These are phyloP conservation scores for Dendroctonus ponderosae DNA, from an alignment of 1,140 invertebrate species.

Conservation along the genomic window DNA sequence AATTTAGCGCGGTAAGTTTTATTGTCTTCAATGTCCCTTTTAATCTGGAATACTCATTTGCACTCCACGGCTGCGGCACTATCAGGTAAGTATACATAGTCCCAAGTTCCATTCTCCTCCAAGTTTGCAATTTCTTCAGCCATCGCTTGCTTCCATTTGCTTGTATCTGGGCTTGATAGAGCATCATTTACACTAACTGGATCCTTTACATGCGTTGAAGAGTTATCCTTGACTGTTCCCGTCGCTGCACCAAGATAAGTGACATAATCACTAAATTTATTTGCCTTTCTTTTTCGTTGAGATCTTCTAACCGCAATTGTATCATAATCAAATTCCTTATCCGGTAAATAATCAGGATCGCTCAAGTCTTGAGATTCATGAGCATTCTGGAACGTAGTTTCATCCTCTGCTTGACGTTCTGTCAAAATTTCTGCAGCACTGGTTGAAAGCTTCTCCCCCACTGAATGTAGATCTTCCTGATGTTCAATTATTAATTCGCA, in stretches of 20 bases:
- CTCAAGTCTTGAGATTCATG: not conserved
- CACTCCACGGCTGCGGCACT: too few relatives aligned
- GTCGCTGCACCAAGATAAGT: not conserved
- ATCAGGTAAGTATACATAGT: too few relatives aligned
- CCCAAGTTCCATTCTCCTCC: too few relatives aligned
- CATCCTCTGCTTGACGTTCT: not conserved
- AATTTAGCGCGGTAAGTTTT: too few relatives aligned
- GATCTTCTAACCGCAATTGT: not conserved
- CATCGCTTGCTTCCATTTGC: too few relatives aligned
- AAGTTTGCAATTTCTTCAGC: too few relatives aligned
- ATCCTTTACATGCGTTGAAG: too few relatives aligned
- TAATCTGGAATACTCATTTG: too few relatives aligned
- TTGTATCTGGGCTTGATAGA: too few relatives aligned
- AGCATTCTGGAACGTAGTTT: not conserved
- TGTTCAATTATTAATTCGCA: not conserved
- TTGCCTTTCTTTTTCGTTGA: conserved; percentile 5
- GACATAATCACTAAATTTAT: not conserved
- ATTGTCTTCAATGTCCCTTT: too few relatives aligned
- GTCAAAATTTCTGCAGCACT: not conserved
- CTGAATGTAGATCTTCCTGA: not conserved
- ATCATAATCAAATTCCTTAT: not conserved
- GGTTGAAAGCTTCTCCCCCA: not conserved
- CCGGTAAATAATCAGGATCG: not conserved
- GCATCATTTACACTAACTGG: too few relatives aligned
- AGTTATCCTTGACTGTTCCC: too few relatives aligned